A percentile compares a stretch with the other conserved stretches of the same genome.
Evolutionary conservation across 2,113 vertebrate species (phyloP).

Genomic region (Delphinapterus leucas): DNA sequence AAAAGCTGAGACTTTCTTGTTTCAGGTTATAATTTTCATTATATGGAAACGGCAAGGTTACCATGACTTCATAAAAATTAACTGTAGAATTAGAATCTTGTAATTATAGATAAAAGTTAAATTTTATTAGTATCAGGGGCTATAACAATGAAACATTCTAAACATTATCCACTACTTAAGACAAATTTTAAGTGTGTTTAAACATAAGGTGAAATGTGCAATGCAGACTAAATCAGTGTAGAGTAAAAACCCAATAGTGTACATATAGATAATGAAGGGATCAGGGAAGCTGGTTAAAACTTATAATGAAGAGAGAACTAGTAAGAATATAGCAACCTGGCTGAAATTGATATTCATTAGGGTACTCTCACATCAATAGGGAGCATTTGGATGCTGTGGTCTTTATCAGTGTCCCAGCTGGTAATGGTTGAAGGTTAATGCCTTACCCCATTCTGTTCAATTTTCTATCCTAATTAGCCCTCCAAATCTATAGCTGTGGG

Average conservation of each 20-base stretch:
- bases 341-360: constrained; percentile 90
- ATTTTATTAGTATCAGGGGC: constrained; percentile 3
- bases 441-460: constrained; percentile 90
- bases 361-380: constrained; percentile 88
- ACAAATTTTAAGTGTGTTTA: constrained; percentile 55
- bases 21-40: not conserved
- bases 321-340: constrained; percentile 81
- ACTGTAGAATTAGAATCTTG: constrained; percentile 4
- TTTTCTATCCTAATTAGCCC: constrained; percentile 92
- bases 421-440: constrained; percentile 91
- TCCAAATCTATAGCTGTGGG: constrained; percentile 92
- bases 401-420: constrained; percentile 94
- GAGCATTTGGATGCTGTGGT: constrained; percentile 90
- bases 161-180: constrained; percentile 20
- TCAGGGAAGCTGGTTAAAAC: constrained; percentile 71
- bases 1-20: constrained; percentile 46
- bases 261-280: constrained; percentile 56
- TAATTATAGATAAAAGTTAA: not conserved
- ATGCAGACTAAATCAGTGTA: constrained; percentile 16
- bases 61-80: not conserved
- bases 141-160: not conserved
- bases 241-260: constrained; percentile 48
- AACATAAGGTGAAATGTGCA: constrained; percentile 52
- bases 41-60: not conserved
- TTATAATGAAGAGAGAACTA: constrained; percentile 71